Evolutionary conservation across 2,113 vertebrate genomes (phyloP).

Genomic region (Gallinago undulata): DNA sequence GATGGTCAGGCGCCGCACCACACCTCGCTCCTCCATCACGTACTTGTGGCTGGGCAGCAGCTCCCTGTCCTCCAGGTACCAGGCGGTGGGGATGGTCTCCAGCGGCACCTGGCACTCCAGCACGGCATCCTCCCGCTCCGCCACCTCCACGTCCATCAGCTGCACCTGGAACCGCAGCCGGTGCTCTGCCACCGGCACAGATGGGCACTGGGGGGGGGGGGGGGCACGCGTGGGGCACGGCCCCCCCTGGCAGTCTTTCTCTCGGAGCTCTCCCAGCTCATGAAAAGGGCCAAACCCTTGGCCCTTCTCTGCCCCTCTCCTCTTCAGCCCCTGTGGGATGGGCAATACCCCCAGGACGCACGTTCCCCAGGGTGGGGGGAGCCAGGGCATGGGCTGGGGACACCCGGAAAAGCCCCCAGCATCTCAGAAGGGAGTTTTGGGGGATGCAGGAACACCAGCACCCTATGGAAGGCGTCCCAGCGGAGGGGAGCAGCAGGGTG

Average conservation of each 20-base stretch:
- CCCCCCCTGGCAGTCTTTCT: fast-evolving
- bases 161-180: conserved; percentile 88
- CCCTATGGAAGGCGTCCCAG: neutral
- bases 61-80: conserved; percentile 94
- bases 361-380: neutral
- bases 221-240: fast-evolving
- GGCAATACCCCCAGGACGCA: neutral
- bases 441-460: neutral
- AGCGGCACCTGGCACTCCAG: conserved; percentile 95
- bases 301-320: neutral
- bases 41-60: conserved; percentile 94
- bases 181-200: conserved; percentile 78
- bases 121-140: conserved; percentile 87
- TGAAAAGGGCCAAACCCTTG: neutral
- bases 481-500: neutral
- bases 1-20: conserved; percentile 88
- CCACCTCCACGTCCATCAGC: conserved; percentile 89
- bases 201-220: neutral
- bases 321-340: fast-evolving
- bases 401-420: neutral
- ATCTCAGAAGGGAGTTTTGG: neutral
- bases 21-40: conserved; percentile 90
- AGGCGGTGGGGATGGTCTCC: conserved; percentile 88
- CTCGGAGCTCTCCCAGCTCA: neutral
- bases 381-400: neutral